Conservation (phyloP, 2,797 vertebrate species). For the Bradypodion pumilum region DNA sequence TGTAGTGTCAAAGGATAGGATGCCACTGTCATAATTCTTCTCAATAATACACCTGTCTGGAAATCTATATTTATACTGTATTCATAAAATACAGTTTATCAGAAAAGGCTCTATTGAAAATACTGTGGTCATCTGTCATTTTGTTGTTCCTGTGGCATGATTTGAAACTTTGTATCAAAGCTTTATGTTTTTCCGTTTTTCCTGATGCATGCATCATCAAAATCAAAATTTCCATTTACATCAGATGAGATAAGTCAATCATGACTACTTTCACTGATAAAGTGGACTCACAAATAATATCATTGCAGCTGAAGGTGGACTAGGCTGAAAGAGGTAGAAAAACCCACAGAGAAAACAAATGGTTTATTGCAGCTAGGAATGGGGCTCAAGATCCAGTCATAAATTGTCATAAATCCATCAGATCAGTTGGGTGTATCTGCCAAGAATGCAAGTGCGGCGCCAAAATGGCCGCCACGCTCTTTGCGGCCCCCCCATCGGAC, state of each 20-base stretch:
- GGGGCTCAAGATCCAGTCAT: not conserved
- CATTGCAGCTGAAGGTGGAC: not conserved
- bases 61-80: not conserved
- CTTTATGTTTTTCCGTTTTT: not conserved
- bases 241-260: not conserved
- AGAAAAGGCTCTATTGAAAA: constrained; percentile 9
- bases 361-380: not conserved
- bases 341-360: not conserved
- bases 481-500: no score
- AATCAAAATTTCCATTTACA: not conserved
- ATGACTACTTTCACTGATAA: not conserved
- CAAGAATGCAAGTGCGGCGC: no score
- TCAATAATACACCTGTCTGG: not conserved
- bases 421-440: not conserved
- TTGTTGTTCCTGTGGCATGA: not conserved
- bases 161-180: not conserved
- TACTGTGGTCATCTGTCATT: not conserved
- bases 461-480: no score
- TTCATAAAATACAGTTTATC: not conserved
- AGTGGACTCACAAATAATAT: not conserved
- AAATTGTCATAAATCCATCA: not conserved
- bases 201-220: not conserved
- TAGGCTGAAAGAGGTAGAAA: not conserved
- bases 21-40: not conserved
- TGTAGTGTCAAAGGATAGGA: constrained; percentile 13